Evolutionary conservation across 2,888 invertebrate genomes (phyloP), one percentile per base, ranked within the genome.

Genomic region (Erebia ligea): DNA sequence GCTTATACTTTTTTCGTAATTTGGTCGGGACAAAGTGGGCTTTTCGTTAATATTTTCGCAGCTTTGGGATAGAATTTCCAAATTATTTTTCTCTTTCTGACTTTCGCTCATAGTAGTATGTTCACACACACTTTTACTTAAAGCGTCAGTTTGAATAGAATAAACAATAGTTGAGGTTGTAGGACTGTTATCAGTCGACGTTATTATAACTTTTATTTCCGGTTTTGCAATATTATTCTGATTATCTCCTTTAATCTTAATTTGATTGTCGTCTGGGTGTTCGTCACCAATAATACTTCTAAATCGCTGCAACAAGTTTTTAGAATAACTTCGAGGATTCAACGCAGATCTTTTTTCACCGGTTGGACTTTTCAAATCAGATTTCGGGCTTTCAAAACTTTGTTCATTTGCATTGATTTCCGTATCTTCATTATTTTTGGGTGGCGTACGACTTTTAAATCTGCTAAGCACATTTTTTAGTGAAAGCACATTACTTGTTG

Each of bases 401-500:
- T 92, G 82, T 75, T 94, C 85, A 77, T 94, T 85, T 62, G 93
- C 90, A 76, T 94, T 94, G 40, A 87, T 82, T 81, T 89, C 92
- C 52, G 72, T 68, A 68, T 82, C 90, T n/a, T 92, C 91, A 61
- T 74, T 85, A 67, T 77, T 89, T 81, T 90, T 91, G 52, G 86
- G 92, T 0, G 88, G 88, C n/a, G 86, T 87, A 25, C 84, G 87
- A 70, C 84, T 87, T 79, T 92, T 94, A 73, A 95, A 94, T 65
- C 94, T 88, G 79, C 93, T 94, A 8, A 95, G 83, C 45, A 95
- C 92, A 78, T 94, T 95, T 81, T 94, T 94, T 0, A 95, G 86
- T 4, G 95, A 93, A 1, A 92, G 78, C 75, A 93, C 87, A 73
- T 92, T 95, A 63, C 94, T 92, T 0, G 94, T 94, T 61, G 95